Evolutionary conservation across 2,888 invertebrate species (phyloP).

Genomic region (Coenonympha arcania): DNA sequence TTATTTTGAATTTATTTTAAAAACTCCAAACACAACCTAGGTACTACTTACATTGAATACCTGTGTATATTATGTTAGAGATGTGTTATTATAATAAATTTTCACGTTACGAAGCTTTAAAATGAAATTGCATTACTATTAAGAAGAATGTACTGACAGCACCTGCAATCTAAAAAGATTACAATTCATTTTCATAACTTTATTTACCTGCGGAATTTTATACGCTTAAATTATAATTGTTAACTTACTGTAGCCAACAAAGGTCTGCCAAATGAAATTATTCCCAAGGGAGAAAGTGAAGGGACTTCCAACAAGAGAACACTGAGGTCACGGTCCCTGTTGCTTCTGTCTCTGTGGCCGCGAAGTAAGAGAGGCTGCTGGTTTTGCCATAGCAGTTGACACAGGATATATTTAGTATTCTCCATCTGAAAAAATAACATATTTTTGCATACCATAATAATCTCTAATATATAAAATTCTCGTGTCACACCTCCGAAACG

Average conservation of each 20-base stretch:
- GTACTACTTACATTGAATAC: neutral
- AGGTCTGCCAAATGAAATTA: neutral
- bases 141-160: neutral
- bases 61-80: neutral
- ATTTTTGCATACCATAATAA: no score
- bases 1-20: no score
- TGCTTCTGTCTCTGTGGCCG: neutral
- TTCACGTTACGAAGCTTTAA: neutral
- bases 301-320: neutral
- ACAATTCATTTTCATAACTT: neutral
- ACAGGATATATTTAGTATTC: neutral
- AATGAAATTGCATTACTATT: conserved; percentile 1
- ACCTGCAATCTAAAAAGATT: neutral
- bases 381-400: neutral
- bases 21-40: no score
- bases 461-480: no score
- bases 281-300: neutral
- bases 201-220: no score
- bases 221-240: neutral
- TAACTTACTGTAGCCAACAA: neutral
- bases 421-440: conserved; percentile 4
- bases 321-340: neutral
- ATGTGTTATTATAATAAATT: neutral
- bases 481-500: no score
- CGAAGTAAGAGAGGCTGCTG: neutral